Conservation (phyloP, 2,888 invertebrate genomes). For the Lithophane leautieri region DNA sequence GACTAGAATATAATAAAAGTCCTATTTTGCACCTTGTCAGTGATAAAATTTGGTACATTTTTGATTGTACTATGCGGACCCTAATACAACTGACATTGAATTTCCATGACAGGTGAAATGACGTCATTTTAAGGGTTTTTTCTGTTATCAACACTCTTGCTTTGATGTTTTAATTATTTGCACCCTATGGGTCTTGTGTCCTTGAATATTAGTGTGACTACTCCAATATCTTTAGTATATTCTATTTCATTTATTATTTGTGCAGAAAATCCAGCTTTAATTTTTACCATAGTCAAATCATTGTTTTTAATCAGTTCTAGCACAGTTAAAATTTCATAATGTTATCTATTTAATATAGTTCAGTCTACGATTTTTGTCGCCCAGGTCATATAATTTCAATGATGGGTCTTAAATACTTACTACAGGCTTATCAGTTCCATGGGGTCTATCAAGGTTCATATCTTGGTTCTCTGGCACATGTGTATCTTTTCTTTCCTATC, state of each 20-base stretch:
- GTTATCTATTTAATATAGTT: background rate
- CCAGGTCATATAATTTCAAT: background rate
- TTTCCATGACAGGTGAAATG: constrained; percentile 54
- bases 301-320: background rate
- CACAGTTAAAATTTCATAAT: background rate
- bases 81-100: constrained; percentile 35
- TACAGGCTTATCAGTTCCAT: background rate
- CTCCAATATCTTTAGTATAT: background rate
- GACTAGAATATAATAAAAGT: constrained; percentile 12
- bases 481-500: background rate
- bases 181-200: background rate
- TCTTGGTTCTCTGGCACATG: background rate
- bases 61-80: constrained; percentile 15
- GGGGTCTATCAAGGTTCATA: background rate
- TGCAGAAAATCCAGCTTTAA: background rate
- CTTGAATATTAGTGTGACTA: background rate
- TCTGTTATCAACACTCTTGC: background rate
- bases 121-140: constrained; percentile 33
- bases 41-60: constrained; percentile 34
- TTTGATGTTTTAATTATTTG: constrained; percentile 7
- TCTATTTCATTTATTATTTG: background rate
- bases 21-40: constrained; percentile 48
- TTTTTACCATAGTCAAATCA: background rate
- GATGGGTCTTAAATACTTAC: background rate
- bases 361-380: background rate